A percentile compares a stretch with the other conserved stretches of the same genome.
These are phyloP conservation scores for Cotesia typhae DNA, from an alignment of 1,140 invertebrate genomes.

Conservation along the genomic window DNA sequence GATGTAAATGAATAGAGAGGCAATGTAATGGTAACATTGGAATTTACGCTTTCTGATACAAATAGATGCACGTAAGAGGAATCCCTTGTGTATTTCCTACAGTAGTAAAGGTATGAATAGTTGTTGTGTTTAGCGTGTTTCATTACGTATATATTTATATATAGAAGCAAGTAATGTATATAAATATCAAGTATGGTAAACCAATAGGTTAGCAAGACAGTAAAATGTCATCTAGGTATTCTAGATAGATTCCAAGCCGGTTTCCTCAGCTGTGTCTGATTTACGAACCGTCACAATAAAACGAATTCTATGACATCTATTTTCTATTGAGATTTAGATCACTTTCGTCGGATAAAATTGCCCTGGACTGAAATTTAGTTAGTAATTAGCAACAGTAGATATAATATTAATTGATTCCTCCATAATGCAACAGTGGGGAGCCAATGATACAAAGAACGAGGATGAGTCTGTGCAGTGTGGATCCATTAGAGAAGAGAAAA, in stretches of 20 bases:
- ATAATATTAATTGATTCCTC: conserved; percentile 26
- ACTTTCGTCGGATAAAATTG: no score
- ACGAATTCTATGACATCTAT: no score
- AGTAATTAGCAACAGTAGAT: no score
- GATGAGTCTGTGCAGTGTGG: not conserved
- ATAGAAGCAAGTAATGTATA: not conserved
- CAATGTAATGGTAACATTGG: conserved; percentile 29
- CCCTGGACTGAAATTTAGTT: no score
- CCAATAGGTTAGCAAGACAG: not conserved
- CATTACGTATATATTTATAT: not conserved
- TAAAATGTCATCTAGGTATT: not conserved
- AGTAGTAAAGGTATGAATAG: not conserved
- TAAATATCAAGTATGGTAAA: conserved; percentile 3
- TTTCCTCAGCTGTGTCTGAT: conserved; percentile 12
- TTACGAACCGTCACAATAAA: not conserved
- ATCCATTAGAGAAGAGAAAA: conserved; percentile 21
- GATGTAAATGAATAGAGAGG: conserved; percentile 10
- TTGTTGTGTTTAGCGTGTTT: conserved; percentile 11
- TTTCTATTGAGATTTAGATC: no score
- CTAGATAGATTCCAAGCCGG: conserved; percentile 4
- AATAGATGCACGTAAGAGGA: conserved; percentile 22
- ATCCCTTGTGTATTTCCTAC: conserved; percentile 32
- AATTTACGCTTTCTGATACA: conserved; percentile 14
- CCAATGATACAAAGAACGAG: conserved; percentile 6
- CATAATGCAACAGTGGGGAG: conserved; percentile 5